Base-by-base conservation (phyloP, 2,888 invertebrate genomes). In the Diachrysia chrysitis region DNA sequence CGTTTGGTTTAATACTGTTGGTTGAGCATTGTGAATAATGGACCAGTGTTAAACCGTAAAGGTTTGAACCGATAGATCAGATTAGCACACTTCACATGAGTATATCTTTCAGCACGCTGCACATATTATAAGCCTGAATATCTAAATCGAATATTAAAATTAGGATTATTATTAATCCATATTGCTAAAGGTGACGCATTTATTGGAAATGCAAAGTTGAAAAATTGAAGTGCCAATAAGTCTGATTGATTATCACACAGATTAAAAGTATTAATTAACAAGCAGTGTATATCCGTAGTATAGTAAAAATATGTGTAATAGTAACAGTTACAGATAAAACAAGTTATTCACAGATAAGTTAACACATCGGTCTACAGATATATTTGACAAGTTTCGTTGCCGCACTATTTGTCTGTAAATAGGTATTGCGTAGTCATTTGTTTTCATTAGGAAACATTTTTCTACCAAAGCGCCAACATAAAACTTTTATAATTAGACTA, bases 161-260 rank as follows among this genome's bases (percentile, higher is more conserved):
- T 21, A 10, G 37, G 37, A 58, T 58, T 32, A 23, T 16, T 21
- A 58, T 58, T 58, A 58, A 58, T 58, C 21, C 21, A 58, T 42
- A 42, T 19, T 59, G 29, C 17, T 19, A 17, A 48, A 32, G 35
- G 35, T 14, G 53, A 21, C 35, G 10, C 32, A 21, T 32, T 32
- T 10, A 9, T 42, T 17, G 16, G 10, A 53, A 42, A 16, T 46
- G 46, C 29, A 37, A 53, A 60, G 29, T 65, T 60, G 19, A 7
- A 46, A 51, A 56, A 23, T 51, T 58, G 0, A 56, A 46, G 51
- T 57, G 59, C 2, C 25, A 53, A 37, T 21, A 19, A 37, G 29
- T 19, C 60, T 61, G 32, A 64, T 71, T 21, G 21, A 25, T 58
- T n/a, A 32, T n/a, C 14, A 23, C 16, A 54, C 23, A 3, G 19